Evolutionary conservation across 2,888 invertebrate species (phyloP), one percentile per base, ranked within the genome.

Genomic region (Mechanitis mazaeus): DNA sequence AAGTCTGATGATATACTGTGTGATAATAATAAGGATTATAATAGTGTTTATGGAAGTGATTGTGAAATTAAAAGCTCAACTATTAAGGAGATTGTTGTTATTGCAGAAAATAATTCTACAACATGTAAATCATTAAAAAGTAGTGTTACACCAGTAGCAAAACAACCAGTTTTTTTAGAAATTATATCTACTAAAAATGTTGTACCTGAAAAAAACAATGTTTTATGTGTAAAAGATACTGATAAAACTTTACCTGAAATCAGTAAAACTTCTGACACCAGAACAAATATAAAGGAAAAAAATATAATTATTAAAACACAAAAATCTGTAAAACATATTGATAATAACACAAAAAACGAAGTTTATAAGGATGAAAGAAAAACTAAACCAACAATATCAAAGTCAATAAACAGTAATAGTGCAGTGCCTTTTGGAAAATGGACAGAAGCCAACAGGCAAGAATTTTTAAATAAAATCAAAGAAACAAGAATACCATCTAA

Each of bases 341-440:
- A 33, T 46, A 50, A 28, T 45, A 54, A 60, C 7, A 56, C 31
- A 47, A 54, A 54, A 11, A 42, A 42, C 2, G 56, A 60, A 56
- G 9, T 50, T 33, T 72, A 69, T 56, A 69, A 70, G 50, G 71
- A 69, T 45, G 33, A 61, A 20, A 47, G 65, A 46, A 72, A 69
- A 69, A 38, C 58, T 1, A 68, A 69, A 54, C 61, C 58, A 59
- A 33, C 60, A 31, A 75, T 76, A 62, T 35, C 71, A 33, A 84
- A 80, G 68, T 73, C 80, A 53, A 73, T 74, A 1, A 81, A 81
- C 67, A 85, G 83, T 68, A 80, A 83, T 66, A 71, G 77, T 35
- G 80, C 84, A 45, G 90, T 90, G 47, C 90, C 90, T 45, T 90
- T 90, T 72, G 90, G 90, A 6, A 82, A 87, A 73, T 90, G 90